Base-by-base conservation (phyloP, 2,888 invertebrate species). In the Nomada fabriciana region DNA sequence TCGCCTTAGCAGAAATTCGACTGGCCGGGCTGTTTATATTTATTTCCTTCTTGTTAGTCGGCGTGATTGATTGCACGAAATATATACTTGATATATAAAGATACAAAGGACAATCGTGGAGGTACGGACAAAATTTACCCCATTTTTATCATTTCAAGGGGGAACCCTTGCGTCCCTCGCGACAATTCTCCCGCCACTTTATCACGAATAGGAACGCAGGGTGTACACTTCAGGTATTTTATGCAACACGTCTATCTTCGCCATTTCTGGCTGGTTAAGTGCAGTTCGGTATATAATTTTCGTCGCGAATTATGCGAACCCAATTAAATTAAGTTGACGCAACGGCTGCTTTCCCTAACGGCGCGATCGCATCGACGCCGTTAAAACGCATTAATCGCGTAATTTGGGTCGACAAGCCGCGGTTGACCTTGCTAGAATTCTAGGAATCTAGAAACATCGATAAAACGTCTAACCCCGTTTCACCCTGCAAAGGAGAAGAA, bases 401-500 rank as follows among this genome's bases (percentile, higher is more conserved):
- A 63, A 76, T 81, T 67, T 81, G 64, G 82, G 81, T 82, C 80
- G 72, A 18, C 57, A 50, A 2, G 25, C 50, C 63, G 20, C 59
- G 74, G 29, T n/a, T 73, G 73, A 73, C 73, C 80, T 81, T 73
- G 59, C 60, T 18, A 50, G 57, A 15, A n/a, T 55, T 43, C 25
- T 43, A 59, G 42, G 23, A 70, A 25, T 68, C 61, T 55, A 52
- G 59, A 69, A 29, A 47, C 75, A 71, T 67, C 81, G 81, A 78
- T 76, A 79, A 76, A 79, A 73, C 57, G 52, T 64, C 10, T 73
- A 75, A 84, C 81, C 78, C 64, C 78, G 70, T 73, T 72, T 20
- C 20, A 23, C 0, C 53, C n/a, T 29, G n/a, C 5, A 29, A 9
- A 13, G 23, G n/a, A 18, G 55, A n/a, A 18, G 36, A 20, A 25